phyloP scores from a whole-genome alignment of 2,113 vertebrate species.

The Dasyornis broadbenti region DNA sequence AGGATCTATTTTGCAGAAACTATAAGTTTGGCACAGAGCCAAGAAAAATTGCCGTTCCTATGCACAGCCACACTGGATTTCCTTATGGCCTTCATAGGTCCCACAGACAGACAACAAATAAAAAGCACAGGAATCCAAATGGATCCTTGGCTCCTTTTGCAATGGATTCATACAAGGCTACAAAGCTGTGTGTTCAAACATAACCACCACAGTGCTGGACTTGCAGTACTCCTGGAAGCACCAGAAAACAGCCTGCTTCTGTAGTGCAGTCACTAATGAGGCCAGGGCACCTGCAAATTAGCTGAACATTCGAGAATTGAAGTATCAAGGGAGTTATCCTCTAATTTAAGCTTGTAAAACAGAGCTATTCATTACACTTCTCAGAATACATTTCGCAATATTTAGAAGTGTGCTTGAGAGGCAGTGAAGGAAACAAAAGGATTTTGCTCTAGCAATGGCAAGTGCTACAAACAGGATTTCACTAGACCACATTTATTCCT shows the following conservation, averaged over 20 bases:
- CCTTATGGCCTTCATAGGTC: neutral
- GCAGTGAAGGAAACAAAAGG: neutral
- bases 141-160: neutral
- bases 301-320: neutral
- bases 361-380: conserved; percentile 17
- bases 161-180: neutral
- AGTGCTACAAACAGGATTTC: neutral
- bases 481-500: neutral
- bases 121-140: neutral
- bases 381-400: conserved; percentile 1
- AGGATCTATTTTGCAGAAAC: neutral
- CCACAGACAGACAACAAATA: neutral
- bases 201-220: neutral
- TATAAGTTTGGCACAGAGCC: neutral
- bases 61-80: neutral
- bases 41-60: neutral
- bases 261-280: neutral
- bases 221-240: neutral
- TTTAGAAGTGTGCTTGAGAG: neutral
- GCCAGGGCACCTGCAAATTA: neutral
- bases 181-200: neutral
- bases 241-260: neutral
- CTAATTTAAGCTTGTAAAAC: conserved; percentile 26
- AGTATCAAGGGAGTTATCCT: neutral
- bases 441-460: neutral